Base-by-base conservation (phyloP, 2,888 invertebrate species). In the Phortica okadai region DNA sequence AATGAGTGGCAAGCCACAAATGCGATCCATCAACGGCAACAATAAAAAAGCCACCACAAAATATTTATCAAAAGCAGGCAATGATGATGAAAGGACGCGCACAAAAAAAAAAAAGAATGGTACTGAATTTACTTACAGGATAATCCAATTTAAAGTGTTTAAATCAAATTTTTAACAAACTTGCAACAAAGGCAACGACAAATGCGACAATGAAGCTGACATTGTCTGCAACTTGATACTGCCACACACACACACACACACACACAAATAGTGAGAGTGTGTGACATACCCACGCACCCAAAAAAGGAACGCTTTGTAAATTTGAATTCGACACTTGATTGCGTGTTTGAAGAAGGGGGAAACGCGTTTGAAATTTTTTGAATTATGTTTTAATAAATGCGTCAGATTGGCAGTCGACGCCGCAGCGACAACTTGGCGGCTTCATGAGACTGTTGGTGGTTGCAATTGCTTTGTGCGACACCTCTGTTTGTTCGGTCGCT, bases 111-210 rank as follows among this genome's bases (percentile, higher is more conserved):
- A n/a, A 1, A n/a, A 16, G 2, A 58, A n/a, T 58, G 58, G 14
- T 6, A 58, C n/a, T 6, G 81, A 84, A 85, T 86, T 87, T 89
- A 88, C 88, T 88, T 88, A 87, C 85, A 89, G 84, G 84, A 88
- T 91, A 91, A 90, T 90, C 90, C 90, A 90, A 91, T 90, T 90
- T 91, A 86, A 91, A 90, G 89, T 88, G 88, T 89, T 90, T 88
- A 91, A 91, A 91, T 91, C 88, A 89, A 90, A 90, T 91, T 90
- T 88, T 76, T 82, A 89, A 83, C 86, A 87, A 82, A 82, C 82
- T 84, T 76, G 66, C 76, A 81, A 81, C 78, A 78, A 77, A 44
- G 59, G 8, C 74, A 76, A 54, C 74, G 44, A 64, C 73, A 72
- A 72, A 74, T 76, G 72, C 77, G 67, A 82, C 84, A 83, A 84